Percentiles rank a stretch among this genome's conserved stretches.
Evolutionary conservation across 2,113 vertebrate genomes (phyloP).

Genomic region (Taxidea taxus): DNA sequence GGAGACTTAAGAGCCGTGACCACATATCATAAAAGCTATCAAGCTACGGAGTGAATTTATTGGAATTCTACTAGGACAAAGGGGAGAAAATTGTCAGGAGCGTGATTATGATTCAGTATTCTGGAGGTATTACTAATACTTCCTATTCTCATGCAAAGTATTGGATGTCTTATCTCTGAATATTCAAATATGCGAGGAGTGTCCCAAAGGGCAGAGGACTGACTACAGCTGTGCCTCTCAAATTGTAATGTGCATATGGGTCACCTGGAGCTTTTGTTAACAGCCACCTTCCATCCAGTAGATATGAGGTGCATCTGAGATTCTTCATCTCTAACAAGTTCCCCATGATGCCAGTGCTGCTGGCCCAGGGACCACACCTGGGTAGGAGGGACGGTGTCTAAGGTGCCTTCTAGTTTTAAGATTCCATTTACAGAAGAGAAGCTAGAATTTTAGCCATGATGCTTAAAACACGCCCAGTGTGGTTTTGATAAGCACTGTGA

Average conservation of each 20-base stretch:
- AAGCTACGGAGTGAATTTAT: not conserved
- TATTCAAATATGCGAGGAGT: not conserved
- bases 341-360: not conserved
- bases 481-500: not conserved
- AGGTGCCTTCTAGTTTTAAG: not conserved
- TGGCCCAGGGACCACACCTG: not conserved
- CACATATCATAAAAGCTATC: not conserved
- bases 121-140: not conserved
- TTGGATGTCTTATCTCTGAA: not conserved
- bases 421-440: not conserved
- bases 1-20: not conserved
- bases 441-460: not conserved
- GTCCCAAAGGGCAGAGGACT: too few relatives aligned
- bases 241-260: not conserved
- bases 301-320: not conserved
- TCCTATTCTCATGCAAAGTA: not conserved
- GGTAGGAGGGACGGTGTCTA: not conserved
- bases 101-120: not conserved
- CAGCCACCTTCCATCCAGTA: not conserved
- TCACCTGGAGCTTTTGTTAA: not conserved
- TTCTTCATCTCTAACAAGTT: not conserved
- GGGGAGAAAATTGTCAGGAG: not conserved
- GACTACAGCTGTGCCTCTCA: not conserved
- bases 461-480: not conserved
- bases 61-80: not conserved